phyloP scores from a whole-genome alignment of 1,140 invertebrate genomes.

The Orius laevigatus region DNA sequence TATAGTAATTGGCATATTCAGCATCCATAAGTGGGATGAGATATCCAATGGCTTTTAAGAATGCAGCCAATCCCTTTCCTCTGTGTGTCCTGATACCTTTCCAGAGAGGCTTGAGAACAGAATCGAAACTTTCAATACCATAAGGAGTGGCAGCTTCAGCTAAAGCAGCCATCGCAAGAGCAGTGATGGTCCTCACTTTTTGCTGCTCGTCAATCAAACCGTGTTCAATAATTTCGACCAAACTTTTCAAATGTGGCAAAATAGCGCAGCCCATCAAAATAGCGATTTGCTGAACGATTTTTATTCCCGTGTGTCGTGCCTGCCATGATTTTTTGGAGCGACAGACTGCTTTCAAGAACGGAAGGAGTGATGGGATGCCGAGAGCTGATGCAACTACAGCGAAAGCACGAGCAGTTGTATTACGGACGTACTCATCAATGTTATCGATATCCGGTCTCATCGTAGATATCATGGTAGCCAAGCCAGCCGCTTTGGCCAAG shows the following conservation, averaged over 20 bases:
- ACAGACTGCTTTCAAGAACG: slow-evolving; percentile 98
- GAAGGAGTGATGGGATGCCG: slow-evolving; percentile 92
- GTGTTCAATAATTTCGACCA: slow-evolving; percentile 99
- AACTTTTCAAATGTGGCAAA: slow-evolving; percentile 88
- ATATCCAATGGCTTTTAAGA: slow-evolving; percentile 98
- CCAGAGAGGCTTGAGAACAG: slow-evolving; percentile 96
- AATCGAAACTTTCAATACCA: slow-evolving; percentile 99
- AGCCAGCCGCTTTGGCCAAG: slow-evolving; percentile 96
- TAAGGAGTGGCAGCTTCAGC: slow-evolving; percentile 98
- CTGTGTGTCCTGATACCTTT: slow-evolving; percentile 96
- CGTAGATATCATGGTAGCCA: slow-evolving; percentile 99
- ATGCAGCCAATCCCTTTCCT: slow-evolving; percentile 96
- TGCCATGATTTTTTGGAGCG: slow-evolving; percentile 99
- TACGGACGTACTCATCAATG: slow-evolving; percentile 98
- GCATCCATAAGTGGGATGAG: slow-evolving; percentile 99
- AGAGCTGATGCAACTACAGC: slow-evolving; percentile 97
- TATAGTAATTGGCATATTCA: slow-evolving; percentile 99
- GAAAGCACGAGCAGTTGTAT: slow-evolving; percentile 97
- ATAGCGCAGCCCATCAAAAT: slow-evolving; percentile 99
- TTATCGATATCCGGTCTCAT: slow-evolving; percentile 99
- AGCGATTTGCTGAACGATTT: slow-evolving; percentile 99
- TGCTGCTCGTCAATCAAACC: slow-evolving; percentile 78
- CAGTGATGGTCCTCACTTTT: slow-evolving; percentile 92
- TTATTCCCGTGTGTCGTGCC: slow-evolving; percentile 97
- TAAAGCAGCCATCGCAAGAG: slow-evolving; percentile 91